Base-by-base conservation (phyloP, 1,140 invertebrate species). In the Latrodectus geometricus region DNA sequence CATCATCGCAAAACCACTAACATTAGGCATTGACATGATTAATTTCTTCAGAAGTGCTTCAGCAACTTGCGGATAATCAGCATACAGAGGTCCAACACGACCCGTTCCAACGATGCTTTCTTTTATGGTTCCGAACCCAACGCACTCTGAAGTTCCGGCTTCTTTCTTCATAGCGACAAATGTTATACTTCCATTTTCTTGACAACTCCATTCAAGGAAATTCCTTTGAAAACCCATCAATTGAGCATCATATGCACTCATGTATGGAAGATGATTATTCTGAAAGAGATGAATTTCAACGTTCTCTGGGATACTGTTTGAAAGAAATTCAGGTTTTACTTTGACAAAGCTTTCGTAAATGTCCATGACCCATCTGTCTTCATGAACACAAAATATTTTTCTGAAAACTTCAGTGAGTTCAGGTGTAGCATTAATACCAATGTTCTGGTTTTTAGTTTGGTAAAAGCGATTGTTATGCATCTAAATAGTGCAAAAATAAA, bases 81-180 rank as follows among this genome's bases (percentile, higher is more conserved):
- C 89, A 66, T 90, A 90, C 23, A 90, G 35, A 12, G 89, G 89
- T 12, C 89, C 89, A 0, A 88, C 66, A n/a, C 87, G 77, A 0
- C 75, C 85, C 50, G 80, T 74, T 8, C 73, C 83, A 48, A 84
- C 54, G 70, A 87, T 86, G 61, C 87, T 88, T 9, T 72, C 77
- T 9, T 82, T 78, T 4, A 89, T 80, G 9, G 75, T 88, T 8
- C 88, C 89, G 50, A 83, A 89, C 0, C 89, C 89, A 21, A 87
- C 68, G n/a, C 89, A 78, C 0, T 23, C 49, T 15, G 52, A 70
- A 48, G 86, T 72, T 12, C 3, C 73, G 9, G 23, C 52, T 14
- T 21, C 75, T 14, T 88, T 56, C 15, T 85, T 76, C 17, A 88
- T 70, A 0, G 89, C 89, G 0, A 88, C 88, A 17, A 89, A 17